Evolutionary conservation across 2,797 vertebrate genomes (phyloP).

Genomic region (Propithecus deckenii): DNA sequence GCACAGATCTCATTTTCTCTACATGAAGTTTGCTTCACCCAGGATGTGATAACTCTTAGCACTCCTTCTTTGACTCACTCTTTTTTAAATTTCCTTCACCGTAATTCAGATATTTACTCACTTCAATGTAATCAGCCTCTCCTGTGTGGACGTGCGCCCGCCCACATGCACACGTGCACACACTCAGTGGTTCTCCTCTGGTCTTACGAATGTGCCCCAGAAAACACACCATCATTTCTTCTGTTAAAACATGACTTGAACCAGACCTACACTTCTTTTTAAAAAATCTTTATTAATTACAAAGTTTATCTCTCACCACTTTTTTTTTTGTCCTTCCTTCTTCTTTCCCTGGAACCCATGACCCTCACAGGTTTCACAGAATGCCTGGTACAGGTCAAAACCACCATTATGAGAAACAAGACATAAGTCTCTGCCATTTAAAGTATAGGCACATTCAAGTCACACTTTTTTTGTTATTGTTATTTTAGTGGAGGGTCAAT

Average conservation of each 20-base stretch:
- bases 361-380: not conserved
- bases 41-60: not conserved
- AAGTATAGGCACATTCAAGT: not conserved
- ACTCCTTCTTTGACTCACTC: not conserved
- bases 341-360: not conserved
- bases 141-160: not conserved
- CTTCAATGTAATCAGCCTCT: not conserved
- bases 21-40: not conserved
- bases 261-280: not conserved
- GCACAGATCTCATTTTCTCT: not conserved
- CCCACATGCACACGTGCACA: fast-evolving
- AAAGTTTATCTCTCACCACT: not conserved
- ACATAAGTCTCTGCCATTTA: not conserved
- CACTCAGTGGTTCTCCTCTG: not conserved
- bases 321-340: not conserved
- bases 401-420: not conserved
- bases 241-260: not conserved
- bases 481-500: not conserved
- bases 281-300: not conserved
- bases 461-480: not conserved
- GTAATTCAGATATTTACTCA: not conserved
- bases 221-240: not conserved
- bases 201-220: not conserved
- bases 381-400: not conserved
- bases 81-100: not conserved